phyloP scores from a whole-genome alignment of 2,888 invertebrate species.

The Diogma glabrata region DNA sequence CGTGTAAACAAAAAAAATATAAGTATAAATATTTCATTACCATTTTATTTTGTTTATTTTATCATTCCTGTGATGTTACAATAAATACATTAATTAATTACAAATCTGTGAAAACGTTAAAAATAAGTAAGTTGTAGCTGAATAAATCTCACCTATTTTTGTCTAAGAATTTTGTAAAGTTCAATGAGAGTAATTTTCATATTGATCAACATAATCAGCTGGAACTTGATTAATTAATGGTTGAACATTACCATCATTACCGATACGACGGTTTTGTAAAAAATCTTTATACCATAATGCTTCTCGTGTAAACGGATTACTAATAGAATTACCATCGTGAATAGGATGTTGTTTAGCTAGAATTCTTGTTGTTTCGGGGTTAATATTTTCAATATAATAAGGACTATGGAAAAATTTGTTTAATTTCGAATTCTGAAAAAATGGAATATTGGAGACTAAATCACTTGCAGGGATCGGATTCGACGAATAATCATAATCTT shows the following conservation, averaged over 20 bases:
- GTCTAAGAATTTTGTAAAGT: too few species aligned
- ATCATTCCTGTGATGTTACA: too few species aligned
- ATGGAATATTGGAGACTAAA: background rate
- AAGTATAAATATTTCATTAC: too few species aligned
- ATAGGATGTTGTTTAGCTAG: background rate
- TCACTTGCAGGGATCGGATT: background rate
- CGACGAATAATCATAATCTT: background rate
- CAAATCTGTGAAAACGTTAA: too few species aligned
- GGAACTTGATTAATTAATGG: constrained; percentile 5
- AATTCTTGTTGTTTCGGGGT: background rate
- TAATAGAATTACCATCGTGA: background rate
- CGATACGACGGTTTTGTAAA: background rate
- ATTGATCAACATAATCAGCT: too few species aligned
- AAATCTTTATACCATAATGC: constrained; percentile 16
- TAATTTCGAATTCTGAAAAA: constrained; percentile 10
- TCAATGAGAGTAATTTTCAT: too few species aligned
- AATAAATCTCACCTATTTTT: too few species aligned
- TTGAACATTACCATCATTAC: too few species aligned
- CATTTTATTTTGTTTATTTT: too few species aligned
- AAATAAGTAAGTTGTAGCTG: too few species aligned
- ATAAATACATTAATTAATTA: too few species aligned
- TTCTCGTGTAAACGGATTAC: constrained; percentile 14
- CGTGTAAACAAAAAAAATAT: too few species aligned
- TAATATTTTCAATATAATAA: constrained; percentile 8
- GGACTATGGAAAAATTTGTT: constrained; percentile 9